Conservation (phyloP, 1,140 invertebrate genomes). For the Drosophila subpulchrella region DNA sequence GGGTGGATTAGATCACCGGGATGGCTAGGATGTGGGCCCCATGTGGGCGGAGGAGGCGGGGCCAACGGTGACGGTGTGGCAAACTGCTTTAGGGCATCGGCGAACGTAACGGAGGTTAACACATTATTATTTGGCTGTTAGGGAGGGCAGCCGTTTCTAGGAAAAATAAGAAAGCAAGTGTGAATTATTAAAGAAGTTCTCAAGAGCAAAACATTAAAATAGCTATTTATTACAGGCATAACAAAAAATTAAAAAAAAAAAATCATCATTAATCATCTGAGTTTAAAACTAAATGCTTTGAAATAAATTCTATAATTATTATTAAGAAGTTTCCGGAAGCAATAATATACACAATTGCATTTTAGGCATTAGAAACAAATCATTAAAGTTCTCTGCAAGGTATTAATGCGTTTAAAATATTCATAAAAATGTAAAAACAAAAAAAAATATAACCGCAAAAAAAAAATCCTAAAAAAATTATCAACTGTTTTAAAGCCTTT, state of each 20-base stretch:
- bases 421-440: too few species aligned
- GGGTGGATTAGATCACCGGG: slow-evolving; percentile 1
- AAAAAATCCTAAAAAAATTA: too few species aligned
- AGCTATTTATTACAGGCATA: background rate
- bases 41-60: slow-evolving; percentile 1
- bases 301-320: too few species aligned
- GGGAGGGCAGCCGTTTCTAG: background rate
- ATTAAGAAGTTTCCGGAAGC: too few species aligned
- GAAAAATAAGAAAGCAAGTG: background rate
- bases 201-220: background rate
- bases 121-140: slow-evolving; percentile 4
- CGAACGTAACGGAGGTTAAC: slow-evolving; percentile 35
- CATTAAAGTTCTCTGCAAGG: too few species aligned
- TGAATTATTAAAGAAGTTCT: background rate
- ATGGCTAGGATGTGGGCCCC: slow-evolving; percentile 2
- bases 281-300: too few species aligned
- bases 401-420: too few species aligned
- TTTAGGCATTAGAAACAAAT: too few species aligned
- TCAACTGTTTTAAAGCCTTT: too few species aligned
- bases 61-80: slow-evolving; percentile 1
- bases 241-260: background rate
- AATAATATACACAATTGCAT: too few species aligned
- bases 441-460: too few species aligned
- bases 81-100: slow-evolving; percentile 29
- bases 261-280: too few species aligned